These are phyloP conservation scores for Heliothis virescens DNA, from an alignment of 1,140 invertebrate species.

Conservation along the genomic window DNA sequence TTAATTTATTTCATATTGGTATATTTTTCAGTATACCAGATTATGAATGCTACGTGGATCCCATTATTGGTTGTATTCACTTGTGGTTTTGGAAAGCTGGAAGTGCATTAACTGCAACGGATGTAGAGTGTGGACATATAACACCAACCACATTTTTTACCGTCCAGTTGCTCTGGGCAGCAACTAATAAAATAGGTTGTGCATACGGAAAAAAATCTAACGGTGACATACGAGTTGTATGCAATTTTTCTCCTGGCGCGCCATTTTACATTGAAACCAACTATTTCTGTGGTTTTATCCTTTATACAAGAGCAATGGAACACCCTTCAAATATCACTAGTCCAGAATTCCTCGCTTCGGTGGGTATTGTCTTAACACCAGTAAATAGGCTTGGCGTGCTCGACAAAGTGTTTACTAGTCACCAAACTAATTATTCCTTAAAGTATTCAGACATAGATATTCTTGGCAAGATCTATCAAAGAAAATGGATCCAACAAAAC, in stretches of 20 bases:
- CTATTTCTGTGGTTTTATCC: conserved; percentile 75
- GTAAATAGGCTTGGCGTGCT: neutral
- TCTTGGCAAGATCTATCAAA: conserved; percentile 64
- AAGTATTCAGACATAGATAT: conserved; percentile 56
- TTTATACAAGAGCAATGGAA: conserved; percentile 55
- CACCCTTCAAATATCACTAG: conserved; percentile 55
- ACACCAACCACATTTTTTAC: conserved; percentile 66
- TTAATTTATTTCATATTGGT: conserved; percentile 26
- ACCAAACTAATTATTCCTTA: conserved; percentile 21
- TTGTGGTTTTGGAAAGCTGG: conserved; percentile 76
- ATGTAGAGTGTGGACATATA: conserved; percentile 73
- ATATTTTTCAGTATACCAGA: conserved; percentile 68
- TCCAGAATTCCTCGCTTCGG: conserved; percentile 52
- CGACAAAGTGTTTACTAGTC: neutral
- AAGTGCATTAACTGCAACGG: conserved; percentile 58
- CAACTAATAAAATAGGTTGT: conserved; percentile 77
- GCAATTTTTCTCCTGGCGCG: conserved; percentile 78
- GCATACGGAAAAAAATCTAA: conserved; percentile 66
- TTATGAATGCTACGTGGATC: conserved; percentile 71
- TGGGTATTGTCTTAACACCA: conserved; percentile 51
- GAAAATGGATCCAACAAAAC: conserved; percentile 61
- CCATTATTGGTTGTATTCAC: conserved; percentile 76
- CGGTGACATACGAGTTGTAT: conserved; percentile 75
- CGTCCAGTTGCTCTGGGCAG: conserved; percentile 76
- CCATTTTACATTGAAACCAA: conserved; percentile 69